Evolutionary conservation across 2,113 vertebrate species (phyloP), one percentile per base, ranked within the genome.

Genomic region (Solea senegalensis): DNA sequence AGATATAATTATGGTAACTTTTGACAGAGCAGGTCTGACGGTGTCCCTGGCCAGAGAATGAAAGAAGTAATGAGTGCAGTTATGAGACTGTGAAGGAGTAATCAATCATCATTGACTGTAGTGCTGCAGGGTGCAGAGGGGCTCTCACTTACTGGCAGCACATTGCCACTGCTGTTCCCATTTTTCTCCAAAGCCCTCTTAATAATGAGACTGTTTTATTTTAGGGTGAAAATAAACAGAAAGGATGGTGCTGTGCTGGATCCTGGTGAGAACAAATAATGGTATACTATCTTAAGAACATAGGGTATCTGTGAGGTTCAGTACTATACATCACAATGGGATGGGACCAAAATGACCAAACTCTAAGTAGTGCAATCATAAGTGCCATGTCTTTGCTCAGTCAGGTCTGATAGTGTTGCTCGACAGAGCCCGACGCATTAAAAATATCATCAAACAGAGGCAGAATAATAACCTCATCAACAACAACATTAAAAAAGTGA

Each of bases 21-120:
- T 54, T 58, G 52, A 59, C 66, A 72, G 76, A 28, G 48, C 55
- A 50, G 52, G 67, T 77, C 39, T 61, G 6, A 57, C 62, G 62
- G 60, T 81, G 65, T 81, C 61, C 56, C 43, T 56, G 13, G 59
- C 26, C 21, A 28, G 55, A 39, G 68, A 74, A 21, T 10, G 67
- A 78, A 69, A 75, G 82, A 89, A 85, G 80, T 82, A 90, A 90
- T 81, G 85, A 87, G 81, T 71, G 81, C 66, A 76, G 76, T 87
- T 83, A 89, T 89, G 82, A 86, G 81, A 60, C 84, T 72, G 80
- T 72, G 86, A 87, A 57, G 63, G 72, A 70, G 83, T 81, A 78
- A 89, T 90, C 82, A 87, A 91, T 91, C 88, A 90, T 87, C 82
- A 86, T 83, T 74, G 88, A 88, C 84, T 80, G 76, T 70, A 69